Evolutionary conservation across 2,113 vertebrate genomes (phyloP), one percentile per base, ranked within the genome.

Genomic region (Phaethornis superciliosus): DNA sequence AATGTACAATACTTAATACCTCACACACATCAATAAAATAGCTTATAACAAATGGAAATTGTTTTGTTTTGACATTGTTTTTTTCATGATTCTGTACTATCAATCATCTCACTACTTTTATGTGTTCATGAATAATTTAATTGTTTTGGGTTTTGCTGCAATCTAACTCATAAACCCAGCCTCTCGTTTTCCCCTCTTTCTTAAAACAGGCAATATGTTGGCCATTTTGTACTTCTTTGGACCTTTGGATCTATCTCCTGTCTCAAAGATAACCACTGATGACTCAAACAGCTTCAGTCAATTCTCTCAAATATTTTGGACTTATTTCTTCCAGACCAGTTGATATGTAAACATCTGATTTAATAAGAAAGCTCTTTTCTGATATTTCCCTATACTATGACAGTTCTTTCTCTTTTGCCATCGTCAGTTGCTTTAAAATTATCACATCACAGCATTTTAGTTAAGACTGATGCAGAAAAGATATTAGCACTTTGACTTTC

Each of bases 361-460:
- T 30, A 40, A 40, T 40, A 40, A 40, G 27, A 71, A 81, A 49
- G 8, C 32, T 70, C 24, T n/a, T 15, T 12, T 82, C 62, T 85
- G 23, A 81, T 91, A 49, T 79, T 72, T 47, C 54, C 33, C 33
- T 64, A 24, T 18, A 22, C 47, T 32, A 54, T 40, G n/a, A 42
- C 23, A 75, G 30, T 84, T 81, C 18, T 55, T 86, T 58, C 68
- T 40, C 62, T 30, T 92, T 81, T 81, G 32, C 21, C 56, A 49
- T 12, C 32, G 30, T 33, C 30, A 56, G 75, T 35, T 33, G 23
- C 58, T 89, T 94, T n/a, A 82, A 51, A 79, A 64, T 52, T 70
- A 89, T 67, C 74, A 85, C 52, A 95, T 51, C 75, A 59, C 28
- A 87, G 44, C 42, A 78, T 87, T 77, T 42, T 35, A 77, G 59